These are phyloP conservation scores for Alauda arvensis DNA, from an alignment of 2,797 vertebrate species.

Conservation along the genomic window DNA sequence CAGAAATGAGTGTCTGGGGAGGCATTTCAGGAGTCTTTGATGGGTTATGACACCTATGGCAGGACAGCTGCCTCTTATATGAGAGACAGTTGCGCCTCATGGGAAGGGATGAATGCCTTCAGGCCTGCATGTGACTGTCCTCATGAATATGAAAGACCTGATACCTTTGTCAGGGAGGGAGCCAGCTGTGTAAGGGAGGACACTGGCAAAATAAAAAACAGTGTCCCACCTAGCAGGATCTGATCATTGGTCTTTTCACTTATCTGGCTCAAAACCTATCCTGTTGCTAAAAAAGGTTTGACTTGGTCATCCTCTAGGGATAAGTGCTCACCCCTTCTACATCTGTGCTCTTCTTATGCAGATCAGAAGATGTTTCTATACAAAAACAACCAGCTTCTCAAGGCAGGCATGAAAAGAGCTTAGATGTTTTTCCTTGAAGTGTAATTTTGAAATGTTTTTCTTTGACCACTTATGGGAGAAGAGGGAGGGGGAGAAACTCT, in stretches of 20 bases:
- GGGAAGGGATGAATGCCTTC: background rate
- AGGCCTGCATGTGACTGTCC: background rate
- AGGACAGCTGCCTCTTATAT: background rate
- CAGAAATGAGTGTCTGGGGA: background rate
- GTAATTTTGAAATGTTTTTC: background rate
- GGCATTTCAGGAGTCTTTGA: background rate
- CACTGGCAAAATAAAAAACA: background rate
- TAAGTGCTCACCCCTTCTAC: background rate
- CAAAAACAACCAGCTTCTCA: background rate
- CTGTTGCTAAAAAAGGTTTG: background rate
- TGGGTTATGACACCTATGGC: background rate
- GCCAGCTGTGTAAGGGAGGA: background rate
- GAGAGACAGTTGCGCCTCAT: background rate
- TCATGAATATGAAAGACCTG: background rate
- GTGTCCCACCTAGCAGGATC: background rate
- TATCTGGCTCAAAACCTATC: background rate
- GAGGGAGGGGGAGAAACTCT: background rate
- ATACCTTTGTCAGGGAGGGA: fast-evolving
- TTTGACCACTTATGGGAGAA: background rate
- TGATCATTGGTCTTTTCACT: background rate
- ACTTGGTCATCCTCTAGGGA: background rate
- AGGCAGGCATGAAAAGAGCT: background rate
- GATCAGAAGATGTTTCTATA: background rate
- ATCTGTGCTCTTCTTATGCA: background rate
- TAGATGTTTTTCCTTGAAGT: background rate